Percentiles rank a stretch among this genome's conserved stretches.
Conservation (phyloP, 1,140 invertebrate genomes). For the Bursaphelenchus mucronatus region DNA sequence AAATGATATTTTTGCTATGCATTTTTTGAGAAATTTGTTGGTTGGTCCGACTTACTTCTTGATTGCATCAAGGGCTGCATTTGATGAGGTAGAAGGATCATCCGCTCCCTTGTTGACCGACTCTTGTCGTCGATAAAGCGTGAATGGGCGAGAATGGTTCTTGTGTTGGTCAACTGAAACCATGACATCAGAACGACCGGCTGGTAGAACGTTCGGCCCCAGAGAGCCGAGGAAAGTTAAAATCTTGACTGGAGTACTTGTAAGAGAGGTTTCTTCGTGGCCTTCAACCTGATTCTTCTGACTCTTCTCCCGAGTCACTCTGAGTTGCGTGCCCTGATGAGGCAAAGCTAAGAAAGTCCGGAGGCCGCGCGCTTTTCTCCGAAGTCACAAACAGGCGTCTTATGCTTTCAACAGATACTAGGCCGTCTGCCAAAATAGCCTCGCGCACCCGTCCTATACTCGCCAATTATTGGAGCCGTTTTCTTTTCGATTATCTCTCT, state of each 20-base stretch:
- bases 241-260: neutral
- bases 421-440: too few relatives aligned
- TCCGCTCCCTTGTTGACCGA: constrained; percentile 14
- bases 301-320: constrained; percentile 14
- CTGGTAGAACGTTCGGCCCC: neutral
- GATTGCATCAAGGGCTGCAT: constrained; percentile 23
- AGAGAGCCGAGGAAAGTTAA: neutral
- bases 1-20: neutral
- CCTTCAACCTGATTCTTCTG: constrained; percentile 3
- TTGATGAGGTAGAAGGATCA: constrained; percentile 1
- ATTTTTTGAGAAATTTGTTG: neutral
- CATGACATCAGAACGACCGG: neutral
- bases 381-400: too few relatives aligned
- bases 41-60: constrained; percentile 21
- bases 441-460: too few relatives aligned
- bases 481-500: too few relatives aligned
- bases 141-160: constrained; percentile 23
- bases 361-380: too few relatives aligned
- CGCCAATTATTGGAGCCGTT: too few relatives aligned
- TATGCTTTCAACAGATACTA: too few relatives aligned
- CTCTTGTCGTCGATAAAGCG: constrained; percentile 27
- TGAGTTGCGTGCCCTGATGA: neutral
- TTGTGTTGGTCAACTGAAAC: constrained; percentile 22
- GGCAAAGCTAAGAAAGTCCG: too few relatives aligned
- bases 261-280: neutral